Percentiles rank a stretch among this genome's conserved stretches.
Conservation (phyloP, 35 echinoderm and acorn worm species). For the Anneissia japonica region DNA sequence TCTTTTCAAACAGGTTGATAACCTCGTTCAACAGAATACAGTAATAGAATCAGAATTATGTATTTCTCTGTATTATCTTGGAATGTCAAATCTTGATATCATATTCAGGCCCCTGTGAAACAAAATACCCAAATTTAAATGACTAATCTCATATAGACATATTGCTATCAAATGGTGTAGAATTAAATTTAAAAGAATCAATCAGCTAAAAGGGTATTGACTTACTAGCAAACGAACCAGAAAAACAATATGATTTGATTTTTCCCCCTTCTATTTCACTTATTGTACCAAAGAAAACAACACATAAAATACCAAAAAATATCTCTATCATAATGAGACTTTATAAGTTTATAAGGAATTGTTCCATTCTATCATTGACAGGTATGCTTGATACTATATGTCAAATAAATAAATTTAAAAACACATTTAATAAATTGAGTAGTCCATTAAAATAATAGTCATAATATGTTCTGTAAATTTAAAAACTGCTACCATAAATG, state of each 20-base stretch:
- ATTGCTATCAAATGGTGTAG: neutral
- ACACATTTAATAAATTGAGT: too few species aligned
- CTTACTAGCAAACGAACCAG: neutral
- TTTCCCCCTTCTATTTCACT: neutral
- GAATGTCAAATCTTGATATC: neutral
- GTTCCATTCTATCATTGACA: too few species aligned
- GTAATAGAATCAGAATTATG: neutral
- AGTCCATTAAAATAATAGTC: too few species aligned
- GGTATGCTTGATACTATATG: too few species aligned
- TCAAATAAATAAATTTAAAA: too few species aligned
- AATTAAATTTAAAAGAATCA: conserved; percentile 1
- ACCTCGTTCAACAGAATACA: neutral
- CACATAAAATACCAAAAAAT: too few species aligned
- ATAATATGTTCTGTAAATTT: too few species aligned
- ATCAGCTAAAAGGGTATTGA: neutral
- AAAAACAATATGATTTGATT: neutral
- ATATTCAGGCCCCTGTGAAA: neutral
- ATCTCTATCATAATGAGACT: too few species aligned
- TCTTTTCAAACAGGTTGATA: neutral
- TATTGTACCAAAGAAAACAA: too few species aligned
- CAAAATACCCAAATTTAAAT: neutral
- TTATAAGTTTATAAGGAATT: too few species aligned
- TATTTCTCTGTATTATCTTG: neutral
- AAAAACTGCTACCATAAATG: too few species aligned
- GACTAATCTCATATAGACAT: neutral